Conservation (phyloP, 35 echinoderm and acorn worm species). For the Apostichopus japonicus region DNA sequence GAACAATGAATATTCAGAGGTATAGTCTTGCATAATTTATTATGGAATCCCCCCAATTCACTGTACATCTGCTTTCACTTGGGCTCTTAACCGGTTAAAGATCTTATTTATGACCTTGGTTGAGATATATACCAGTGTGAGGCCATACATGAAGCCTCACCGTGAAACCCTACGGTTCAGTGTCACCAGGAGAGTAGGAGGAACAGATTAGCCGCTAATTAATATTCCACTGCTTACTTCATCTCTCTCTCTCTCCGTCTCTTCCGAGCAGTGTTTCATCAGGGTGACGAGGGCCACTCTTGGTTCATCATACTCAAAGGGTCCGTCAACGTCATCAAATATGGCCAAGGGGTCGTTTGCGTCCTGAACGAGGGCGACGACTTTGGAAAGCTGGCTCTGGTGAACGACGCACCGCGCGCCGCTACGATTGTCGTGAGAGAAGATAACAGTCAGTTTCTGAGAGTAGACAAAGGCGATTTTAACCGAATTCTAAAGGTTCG, state of each 20-base stretch:
- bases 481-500: conserved; percentile 90
- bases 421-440: conserved; percentile 91
- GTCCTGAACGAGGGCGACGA: conserved; percentile 95
- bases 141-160: no score
- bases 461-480: conserved; percentile 96
- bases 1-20: no score
- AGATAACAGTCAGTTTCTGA: conserved; percentile 94
- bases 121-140: no score
- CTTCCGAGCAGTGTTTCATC: conserved; percentile 79
- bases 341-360: conserved; percentile 98
- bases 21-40: no score
- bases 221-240: no score
- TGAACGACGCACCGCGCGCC: conserved; percentile 90
- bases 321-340: conserved; percentile 93
- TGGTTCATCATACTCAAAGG: conserved; percentile 98
- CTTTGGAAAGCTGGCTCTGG: conserved; percentile 93
- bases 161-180: no score
- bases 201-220: no score
- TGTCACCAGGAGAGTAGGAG: no score
- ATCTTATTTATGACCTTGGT: no score
- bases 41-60: no score
- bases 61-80: no score
- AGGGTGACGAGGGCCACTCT: conserved; percentile 94
- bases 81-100: no score
- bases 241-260: not conserved